phyloP scores from a whole-genome alignment of 2,888 invertebrate genomes.

The Drosophila dives region DNA sequence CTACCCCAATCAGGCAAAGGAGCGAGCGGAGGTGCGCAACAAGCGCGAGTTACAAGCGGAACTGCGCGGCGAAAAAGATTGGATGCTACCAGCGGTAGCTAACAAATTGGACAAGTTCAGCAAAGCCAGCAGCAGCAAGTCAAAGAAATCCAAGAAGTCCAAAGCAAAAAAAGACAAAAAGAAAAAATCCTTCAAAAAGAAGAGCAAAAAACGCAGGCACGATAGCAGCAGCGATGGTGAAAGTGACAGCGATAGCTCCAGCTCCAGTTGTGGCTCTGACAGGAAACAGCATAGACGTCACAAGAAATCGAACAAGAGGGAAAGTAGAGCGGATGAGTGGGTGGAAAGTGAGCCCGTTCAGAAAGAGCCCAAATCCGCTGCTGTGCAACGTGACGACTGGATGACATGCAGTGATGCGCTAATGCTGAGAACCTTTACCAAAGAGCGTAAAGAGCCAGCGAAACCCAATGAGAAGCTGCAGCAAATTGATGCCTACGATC shows the following conservation, averaged over 20 bases:
- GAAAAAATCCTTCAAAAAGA: constrained; percentile 72
- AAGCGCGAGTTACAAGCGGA: constrained; percentile 65
- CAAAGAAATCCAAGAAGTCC: constrained; percentile 36
- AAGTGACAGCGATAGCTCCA: constrained; percentile 36
- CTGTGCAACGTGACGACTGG: constrained; percentile 90
- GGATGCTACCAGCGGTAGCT: constrained; percentile 79
- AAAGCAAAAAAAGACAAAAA: constrained; percentile 31
- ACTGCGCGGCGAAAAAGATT: constrained; percentile 76
- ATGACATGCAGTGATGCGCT: constrained; percentile 87
- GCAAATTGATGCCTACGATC: constrained; percentile 88
- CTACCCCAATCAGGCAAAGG: constrained; percentile 65
- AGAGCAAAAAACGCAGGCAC: constrained; percentile 32
- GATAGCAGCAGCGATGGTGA: constrained; percentile 29
- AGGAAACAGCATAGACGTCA: constrained; percentile 34
- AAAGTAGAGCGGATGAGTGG: constrained; percentile 86
- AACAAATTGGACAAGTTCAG: constrained; percentile 65
- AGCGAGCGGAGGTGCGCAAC: constrained; percentile 68
- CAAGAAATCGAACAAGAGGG: constrained; percentile 37
- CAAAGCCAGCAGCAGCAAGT: constrained; percentile 67
- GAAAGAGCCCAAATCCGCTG: constrained; percentile 37
- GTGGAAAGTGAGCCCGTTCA: constrained; percentile 86
- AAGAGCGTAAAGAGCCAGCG: constrained; percentile 84
- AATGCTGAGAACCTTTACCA: constrained; percentile 83
- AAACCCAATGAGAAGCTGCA: constrained; percentile 86
- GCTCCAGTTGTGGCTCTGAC: constrained; percentile 38